These are phyloP conservation scores for Castor canadensis DNA, from an alignment of 2,113 vertebrate genomes.

Conservation along the genomic window DNA sequence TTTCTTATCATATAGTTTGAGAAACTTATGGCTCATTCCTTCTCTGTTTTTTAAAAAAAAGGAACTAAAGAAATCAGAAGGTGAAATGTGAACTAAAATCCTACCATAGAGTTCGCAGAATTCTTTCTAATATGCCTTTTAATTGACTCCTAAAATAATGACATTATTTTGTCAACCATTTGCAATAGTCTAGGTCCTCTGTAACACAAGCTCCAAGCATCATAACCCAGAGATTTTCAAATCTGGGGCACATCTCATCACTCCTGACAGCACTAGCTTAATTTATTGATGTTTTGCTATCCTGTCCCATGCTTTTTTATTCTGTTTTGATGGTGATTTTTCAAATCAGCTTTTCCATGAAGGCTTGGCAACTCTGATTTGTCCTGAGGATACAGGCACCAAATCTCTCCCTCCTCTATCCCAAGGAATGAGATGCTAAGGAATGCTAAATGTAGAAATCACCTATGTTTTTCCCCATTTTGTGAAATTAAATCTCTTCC, in stretches of 20 bases:
- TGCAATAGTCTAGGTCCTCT: constrained; percentile 1
- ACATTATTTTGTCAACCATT: background rate
- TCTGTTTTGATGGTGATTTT: background rate
- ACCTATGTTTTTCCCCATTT: background rate
- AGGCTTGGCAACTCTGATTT: constrained; percentile 8
- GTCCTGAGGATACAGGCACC: background rate
- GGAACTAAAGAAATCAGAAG: background rate
- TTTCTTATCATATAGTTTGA: background rate
- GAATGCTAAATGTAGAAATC: background rate
- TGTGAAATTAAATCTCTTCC: constrained; percentile 17
- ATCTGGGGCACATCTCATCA: background rate
- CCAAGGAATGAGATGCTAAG: background rate
- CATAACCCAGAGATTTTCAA: background rate
- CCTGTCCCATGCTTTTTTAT: background rate
- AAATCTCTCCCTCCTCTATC: background rate
- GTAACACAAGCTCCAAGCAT: background rate
- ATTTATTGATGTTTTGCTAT: constrained; percentile 23
- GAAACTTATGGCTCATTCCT: background rate
- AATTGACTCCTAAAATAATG: constrained; percentile 33
- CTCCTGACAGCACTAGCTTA: background rate
- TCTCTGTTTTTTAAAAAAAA: background rate
- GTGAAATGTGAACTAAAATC: constrained; percentile 30
- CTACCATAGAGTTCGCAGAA: background rate
- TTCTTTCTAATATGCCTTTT: background rate
- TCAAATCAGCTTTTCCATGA: background rate